Percentiles rank a stretch among this genome's conserved stretches.
phyloP scores from a whole-genome alignment of 2,113 vertebrate species.

The Thunnus maccoyii region DNA sequence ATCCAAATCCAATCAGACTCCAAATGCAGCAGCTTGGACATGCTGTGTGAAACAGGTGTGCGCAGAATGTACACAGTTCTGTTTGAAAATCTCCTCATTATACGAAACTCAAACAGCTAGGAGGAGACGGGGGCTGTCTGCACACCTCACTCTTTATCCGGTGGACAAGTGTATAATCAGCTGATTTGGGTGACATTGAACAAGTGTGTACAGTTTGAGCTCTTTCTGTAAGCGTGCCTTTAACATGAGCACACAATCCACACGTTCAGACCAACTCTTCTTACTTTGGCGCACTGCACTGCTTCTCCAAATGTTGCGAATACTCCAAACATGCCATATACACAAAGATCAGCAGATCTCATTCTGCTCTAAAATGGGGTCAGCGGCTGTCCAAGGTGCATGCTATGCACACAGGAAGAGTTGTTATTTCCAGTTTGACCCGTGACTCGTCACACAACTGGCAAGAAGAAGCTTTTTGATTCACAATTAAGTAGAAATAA shows the following conservation, averaged over 20 bases:
- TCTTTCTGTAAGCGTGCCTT: not conserved
- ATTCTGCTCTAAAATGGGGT: slow-evolving; percentile 26
- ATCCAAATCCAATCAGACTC: slow-evolving; percentile 33
- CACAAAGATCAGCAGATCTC: slow-evolving; percentile 30
- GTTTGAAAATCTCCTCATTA: slow-evolving; percentile 6
- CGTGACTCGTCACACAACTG: not conserved
- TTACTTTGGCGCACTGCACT: not conserved
- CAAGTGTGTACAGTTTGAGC: not conserved
- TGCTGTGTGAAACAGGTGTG: slow-evolving; percentile 12
- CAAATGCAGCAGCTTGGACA: slow-evolving; percentile 6
- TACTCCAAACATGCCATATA: slow-evolving; percentile 39
- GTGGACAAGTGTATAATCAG: slow-evolving; percentile 8
- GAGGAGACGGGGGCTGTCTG: not conserved
- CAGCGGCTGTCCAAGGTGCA: not conserved
- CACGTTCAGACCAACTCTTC: slow-evolving; percentile 5
- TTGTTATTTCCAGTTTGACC: slow-evolving; percentile 54
- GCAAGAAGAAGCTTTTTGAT: slow-evolving; percentile 23
- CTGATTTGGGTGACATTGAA: slow-evolving; percentile 2
- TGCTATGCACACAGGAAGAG: slow-evolving; percentile 25
- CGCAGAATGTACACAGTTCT: not conserved
- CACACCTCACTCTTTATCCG: not conserved
- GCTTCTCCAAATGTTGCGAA: slow-evolving; percentile 57
- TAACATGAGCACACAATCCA: not conserved
- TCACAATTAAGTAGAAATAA: slow-evolving; percentile 23
- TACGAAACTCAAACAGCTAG: slow-evolving; percentile 9